A percentile compares a stretch with the other conserved stretches of the same genome.
phyloP scores from a whole-genome alignment of 2,888 invertebrate species.

The Leptinotarsa rubiginosa region DNA sequence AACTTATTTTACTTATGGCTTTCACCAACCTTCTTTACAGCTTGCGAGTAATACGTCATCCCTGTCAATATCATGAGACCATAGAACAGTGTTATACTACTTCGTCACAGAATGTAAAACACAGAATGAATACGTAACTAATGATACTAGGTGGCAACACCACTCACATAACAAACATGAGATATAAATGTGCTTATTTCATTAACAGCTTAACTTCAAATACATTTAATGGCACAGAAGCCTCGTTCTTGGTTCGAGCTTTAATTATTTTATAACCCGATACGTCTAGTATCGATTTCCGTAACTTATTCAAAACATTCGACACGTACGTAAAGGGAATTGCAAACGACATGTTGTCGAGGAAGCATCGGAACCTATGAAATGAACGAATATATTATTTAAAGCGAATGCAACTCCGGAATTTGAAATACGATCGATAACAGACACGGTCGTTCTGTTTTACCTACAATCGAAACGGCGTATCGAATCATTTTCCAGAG shows the following conservation, averaged over 20 bases:
- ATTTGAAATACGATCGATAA: not conserved
- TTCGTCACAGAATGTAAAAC: no score
- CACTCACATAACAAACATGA: no score
- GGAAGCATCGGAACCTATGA: slow-evolving; percentile 1
- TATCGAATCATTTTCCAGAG: not conserved
- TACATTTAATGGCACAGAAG: not conserved
- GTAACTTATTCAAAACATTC: slow-evolving; percentile 14
- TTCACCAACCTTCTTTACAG: no score
- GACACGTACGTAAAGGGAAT: slow-evolving; percentile 1
- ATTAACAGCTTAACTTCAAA: not conserved
- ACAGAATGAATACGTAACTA: no score
- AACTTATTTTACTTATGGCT: no score
- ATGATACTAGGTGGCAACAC: no score
- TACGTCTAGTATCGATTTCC: not conserved
- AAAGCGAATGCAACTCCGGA: not conserved
- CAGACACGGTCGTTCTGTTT: not conserved
- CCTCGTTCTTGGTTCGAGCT: not conserved
- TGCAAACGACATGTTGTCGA: slow-evolving; percentile 16
- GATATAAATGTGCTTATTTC: no score
- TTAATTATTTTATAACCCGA: slow-evolving; percentile 12
- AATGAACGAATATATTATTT: slow-evolving; percentile 19
- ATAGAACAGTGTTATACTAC: no score
- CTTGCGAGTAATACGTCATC: no score
- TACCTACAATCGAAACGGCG: not conserved
- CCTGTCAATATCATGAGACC: no score